Evolutionary conservation across 2,113 vertebrate species (phyloP), one percentile per base, ranked within the genome.

Genomic region (Alaudala cheleensis): DNA sequence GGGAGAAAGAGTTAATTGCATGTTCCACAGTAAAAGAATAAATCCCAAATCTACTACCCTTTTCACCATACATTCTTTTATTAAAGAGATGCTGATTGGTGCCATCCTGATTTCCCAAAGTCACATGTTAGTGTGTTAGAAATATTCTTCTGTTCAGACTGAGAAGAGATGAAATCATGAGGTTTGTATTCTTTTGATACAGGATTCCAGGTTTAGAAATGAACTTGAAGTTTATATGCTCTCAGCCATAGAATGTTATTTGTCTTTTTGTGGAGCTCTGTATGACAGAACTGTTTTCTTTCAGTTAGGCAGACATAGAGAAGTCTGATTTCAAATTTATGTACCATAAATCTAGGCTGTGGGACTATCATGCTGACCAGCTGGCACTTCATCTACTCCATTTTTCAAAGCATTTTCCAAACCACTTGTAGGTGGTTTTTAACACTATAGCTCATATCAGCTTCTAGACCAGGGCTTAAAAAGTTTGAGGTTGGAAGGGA

Each of bases 261-360:
- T 81, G 47, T 92, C 89, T 92, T 96, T 93, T 79, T 74, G 53
- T 57, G 82, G 86, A 92, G 53, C 33, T 77, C 26, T 82, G 81
- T 31, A 64, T 93, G 70, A 56, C 72, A 70, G 83, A 95, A 96
- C 49, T 81, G 33, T 2, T 24, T 91, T 50, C 47, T 51, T 92
- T 85, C 72, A 25, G 34, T 67, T 74, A 92, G 60, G 60, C 19
- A 90, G 74, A 67, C 57, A 69, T 6, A 25, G 26, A 78, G 85
- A 97, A 90, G 29, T 56, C 61, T 92, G 57, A 83, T 93, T 96
- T 92, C 85, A 95, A 88, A 95, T 85, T 74, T 78, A 79, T 69
- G 45, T 62, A 9, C 34, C 61, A 81, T 86, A 95, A 86, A 89
- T 84, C 65, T 14, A 45, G 25, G 49, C 33, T 71, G 31, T 71